Evolutionary conservation across 2,113 vertebrate genomes (phyloP), one percentile per base, ranked within the genome.

Genomic region (Menura novaehollandiae): DNA sequence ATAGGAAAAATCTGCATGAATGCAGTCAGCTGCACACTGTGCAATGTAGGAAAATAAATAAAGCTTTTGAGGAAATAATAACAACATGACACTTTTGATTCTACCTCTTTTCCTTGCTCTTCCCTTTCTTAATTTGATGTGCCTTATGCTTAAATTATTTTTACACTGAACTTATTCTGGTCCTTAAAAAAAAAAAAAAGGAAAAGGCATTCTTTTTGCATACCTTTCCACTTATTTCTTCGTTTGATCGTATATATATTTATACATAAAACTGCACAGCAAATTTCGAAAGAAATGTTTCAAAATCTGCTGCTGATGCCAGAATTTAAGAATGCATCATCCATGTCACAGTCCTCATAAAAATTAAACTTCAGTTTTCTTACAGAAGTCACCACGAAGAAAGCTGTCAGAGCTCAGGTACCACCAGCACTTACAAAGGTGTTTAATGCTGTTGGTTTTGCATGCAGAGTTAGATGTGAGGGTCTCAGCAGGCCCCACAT

Each of bases 151-250:
- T 81, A 28, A 44, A 27, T 21, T 53, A 39, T 21, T 22, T 71
- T 82, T 77, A 53, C 12, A 24, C 1, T 32, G 35, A 77, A 32
- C 4, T 75, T 89, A 28, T 10, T 78, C 32, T 41, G 59, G 30
- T 27, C 24, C 49, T 85, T 62, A 27, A 44, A 64, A 9, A 35
- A 49, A 53, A 35, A 46, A 5, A 10, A 11, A 3, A 53, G 7
- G 4, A 33, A 52, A 47, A 44, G 7, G 18, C 13, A 5, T 24
- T 56, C 3, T 52, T 52, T 12, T 23, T 39, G 22, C 32, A 51
- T 0, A 5, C 18, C 11, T n/a, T 56, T 35, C 32, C 67, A 84
- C 0, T 0, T 4, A 59, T 53, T 82, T 79, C 39, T 21, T 32
- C 67, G 15, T 15, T 17, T 55, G 33, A 58, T 28, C 15, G n/a